Evolutionary conservation across 2,797 vertebrate species (phyloP).

Genomic region (Setipinna tenuifilis): DNA sequence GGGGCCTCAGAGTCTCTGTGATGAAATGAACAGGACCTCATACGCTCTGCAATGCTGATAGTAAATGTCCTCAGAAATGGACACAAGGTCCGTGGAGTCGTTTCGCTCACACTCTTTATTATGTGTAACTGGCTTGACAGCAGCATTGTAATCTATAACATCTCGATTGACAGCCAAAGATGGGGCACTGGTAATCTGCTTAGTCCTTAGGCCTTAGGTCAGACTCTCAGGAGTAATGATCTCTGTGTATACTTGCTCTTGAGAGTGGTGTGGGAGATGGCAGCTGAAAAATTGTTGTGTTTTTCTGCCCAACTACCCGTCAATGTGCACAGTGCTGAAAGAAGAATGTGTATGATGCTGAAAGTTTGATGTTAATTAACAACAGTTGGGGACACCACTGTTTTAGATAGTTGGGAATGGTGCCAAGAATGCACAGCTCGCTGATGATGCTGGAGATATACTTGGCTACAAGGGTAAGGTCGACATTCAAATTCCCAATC

Average conservation of each 20-base stretch:
- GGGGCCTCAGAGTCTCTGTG: slow-evolving; percentile 1
- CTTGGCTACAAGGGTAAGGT: slow-evolving; percentile 1
- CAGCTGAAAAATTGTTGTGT: neutral
- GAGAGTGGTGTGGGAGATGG: neutral
- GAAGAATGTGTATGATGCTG: neutral
- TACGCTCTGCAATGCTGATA: neutral
- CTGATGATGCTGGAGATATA: neutral
- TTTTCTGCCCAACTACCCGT: neutral
- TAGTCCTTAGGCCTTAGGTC: neutral
- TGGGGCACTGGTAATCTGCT: neutral
- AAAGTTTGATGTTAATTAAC: neutral
- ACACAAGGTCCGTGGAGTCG: neutral
- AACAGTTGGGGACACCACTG: neutral
- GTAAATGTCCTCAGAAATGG: neutral
- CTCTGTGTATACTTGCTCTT: neutral
- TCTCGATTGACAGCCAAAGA: neutral
- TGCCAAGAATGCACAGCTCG: neutral
- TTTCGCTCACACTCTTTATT: neutral
- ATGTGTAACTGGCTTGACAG: neutral
- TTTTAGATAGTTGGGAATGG: neutral
- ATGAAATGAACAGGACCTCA: neutral
- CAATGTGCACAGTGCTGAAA: neutral
- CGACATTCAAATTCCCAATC: neutral
- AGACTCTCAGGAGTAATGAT: neutral
- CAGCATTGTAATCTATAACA: neutral